phyloP scores from a whole-genome alignment of 2,888 invertebrate species.

The Dioctria rufipes region DNA sequence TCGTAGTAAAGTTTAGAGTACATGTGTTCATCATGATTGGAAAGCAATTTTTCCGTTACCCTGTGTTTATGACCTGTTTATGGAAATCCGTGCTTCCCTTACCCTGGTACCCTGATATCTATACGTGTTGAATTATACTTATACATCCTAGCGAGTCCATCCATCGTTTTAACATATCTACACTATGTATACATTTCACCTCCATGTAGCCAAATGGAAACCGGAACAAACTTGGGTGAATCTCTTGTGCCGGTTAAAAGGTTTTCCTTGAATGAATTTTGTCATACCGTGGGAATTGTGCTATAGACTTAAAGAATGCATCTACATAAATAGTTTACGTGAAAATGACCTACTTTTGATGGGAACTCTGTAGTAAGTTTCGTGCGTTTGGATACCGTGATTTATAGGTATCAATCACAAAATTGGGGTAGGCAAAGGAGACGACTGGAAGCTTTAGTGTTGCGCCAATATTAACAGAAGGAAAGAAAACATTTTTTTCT shows the following conservation, averaged over 20 bases:
- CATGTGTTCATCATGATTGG: not conserved
- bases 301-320: slow-evolving; percentile 3
- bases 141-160: slow-evolving; percentile 11
- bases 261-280: not conserved
- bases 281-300: slow-evolving; percentile 29
- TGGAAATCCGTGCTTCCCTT: slow-evolving; percentile 36
- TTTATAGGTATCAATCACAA: slow-evolving; percentile 31
- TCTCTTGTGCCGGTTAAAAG: not conserved
- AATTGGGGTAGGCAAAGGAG: slow-evolving; percentile 40
- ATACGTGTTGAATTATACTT: slow-evolving; percentile 9
- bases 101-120: slow-evolving; percentile 10
- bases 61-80: slow-evolving; percentile 42
- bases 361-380: not conserved
- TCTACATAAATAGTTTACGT: not conserved
- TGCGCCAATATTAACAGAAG: not conserved
- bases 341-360: slow-evolving; percentile 27
- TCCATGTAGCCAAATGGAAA: not conserved
- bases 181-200: not conserved
- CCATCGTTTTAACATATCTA: not conserved
- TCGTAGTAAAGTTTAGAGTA: not conserved
- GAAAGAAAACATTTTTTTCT: not conserved
- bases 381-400: slow-evolving; percentile 30
- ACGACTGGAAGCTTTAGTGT: not conserved
- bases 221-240: not conserved
- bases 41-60: slow-evolving; percentile 1